Evolutionary conservation across 2,797 vertebrate genomes (phyloP).

Genomic region (Peromyscus attwateri): DNA sequence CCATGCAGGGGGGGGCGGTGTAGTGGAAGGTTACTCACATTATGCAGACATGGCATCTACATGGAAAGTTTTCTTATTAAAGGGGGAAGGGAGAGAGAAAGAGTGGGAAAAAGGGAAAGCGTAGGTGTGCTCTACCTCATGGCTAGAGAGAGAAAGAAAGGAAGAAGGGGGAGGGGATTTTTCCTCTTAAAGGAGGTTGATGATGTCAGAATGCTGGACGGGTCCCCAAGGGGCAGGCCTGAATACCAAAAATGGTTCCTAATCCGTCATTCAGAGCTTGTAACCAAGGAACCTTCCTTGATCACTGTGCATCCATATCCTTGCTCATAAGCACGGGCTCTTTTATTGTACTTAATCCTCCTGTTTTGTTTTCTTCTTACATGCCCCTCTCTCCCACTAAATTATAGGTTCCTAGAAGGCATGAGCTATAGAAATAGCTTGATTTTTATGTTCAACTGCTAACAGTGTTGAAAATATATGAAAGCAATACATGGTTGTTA

Average conservation of each 20-base stretch:
- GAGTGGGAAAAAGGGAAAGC: too few species aligned
- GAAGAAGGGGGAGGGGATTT: too few species aligned
- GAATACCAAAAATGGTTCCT: background rate
- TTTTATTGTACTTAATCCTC: background rate
- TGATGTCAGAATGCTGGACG: too few species aligned
- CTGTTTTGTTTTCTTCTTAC: background rate
- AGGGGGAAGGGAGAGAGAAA: too few species aligned
- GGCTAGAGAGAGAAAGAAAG: too few species aligned
- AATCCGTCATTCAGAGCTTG: constrained; percentile 27
- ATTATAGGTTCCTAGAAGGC: background rate
- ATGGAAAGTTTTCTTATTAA: too few species aligned
- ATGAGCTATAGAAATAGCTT: constrained; percentile 2
- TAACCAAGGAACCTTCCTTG: constrained; percentile 7
- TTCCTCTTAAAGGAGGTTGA: too few species aligned
- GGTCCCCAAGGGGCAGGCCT: too few species aligned
- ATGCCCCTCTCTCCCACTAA: background rate
- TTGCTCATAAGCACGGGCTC: background rate
- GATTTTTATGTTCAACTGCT: constrained; percentile 22
- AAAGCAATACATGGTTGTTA: constrained; percentile 38
- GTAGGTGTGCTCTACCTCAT: too few species aligned
- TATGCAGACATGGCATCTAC: too few species aligned
- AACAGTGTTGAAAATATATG: constrained; percentile 48
- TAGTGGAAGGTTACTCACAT: too few species aligned
- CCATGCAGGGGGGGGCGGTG: too few species aligned
- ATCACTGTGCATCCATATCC: background rate